phyloP scores from a whole-genome alignment of 2,113 vertebrate species.

The Brachyistius frenatus region DNA sequence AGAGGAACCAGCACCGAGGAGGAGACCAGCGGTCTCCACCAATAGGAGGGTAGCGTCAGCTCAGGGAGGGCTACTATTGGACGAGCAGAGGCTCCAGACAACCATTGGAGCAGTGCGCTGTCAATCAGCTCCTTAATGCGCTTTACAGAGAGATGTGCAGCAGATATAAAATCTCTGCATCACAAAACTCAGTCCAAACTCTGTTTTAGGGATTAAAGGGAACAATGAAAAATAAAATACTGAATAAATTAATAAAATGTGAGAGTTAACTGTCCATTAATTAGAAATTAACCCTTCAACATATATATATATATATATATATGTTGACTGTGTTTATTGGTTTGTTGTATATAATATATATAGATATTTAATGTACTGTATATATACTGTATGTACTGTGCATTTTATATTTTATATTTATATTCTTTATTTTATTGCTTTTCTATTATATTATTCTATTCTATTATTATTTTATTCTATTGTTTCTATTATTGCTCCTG shows the following conservation, averaged over 20 bases:
- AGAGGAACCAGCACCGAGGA: conserved; percentile 25
- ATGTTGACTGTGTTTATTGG: too few species aligned
- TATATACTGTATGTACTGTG: too few species aligned
- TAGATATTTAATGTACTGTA: too few species aligned
- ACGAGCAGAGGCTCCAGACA: conserved; percentile 5
- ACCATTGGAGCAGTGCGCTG: conserved; percentile 68
- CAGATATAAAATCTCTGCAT: neutral
- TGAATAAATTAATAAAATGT: neutral
- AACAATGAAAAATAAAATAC: neutral
- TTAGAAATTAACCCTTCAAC: neutral
- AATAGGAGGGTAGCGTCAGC: conserved; percentile 49
- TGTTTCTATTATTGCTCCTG: too few species aligned
- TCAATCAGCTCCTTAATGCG: conserved; percentile 47
- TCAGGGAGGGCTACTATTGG: conserved; percentile 61
- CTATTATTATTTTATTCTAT: too few species aligned
- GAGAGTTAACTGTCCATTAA: too few species aligned
- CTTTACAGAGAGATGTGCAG: neutral
- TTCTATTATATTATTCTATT: too few species aligned
- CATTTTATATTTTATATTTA: too few species aligned
- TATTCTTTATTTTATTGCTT: too few species aligned
- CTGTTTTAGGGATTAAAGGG: conserved; percentile 18
- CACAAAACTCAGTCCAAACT: neutral
- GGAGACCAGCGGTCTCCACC: conserved; percentile 38
- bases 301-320: too few species aligned
- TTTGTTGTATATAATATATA: too few species aligned